Conservation (phyloP, 2,888 invertebrate genomes). For the Teleogryllus oceanicus region DNA sequence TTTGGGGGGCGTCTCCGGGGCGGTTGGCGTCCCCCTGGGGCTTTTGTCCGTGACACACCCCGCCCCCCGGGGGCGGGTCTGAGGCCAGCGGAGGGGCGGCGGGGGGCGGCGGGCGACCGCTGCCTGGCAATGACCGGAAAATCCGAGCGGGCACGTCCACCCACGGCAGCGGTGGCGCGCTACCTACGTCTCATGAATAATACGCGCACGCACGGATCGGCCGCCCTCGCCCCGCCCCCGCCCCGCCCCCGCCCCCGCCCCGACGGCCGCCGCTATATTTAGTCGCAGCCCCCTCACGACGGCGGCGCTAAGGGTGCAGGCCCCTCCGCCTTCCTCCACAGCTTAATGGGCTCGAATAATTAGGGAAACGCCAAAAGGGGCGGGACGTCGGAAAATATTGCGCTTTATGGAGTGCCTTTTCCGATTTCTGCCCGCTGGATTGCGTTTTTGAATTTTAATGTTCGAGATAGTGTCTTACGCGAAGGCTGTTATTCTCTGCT, state of each 20-base stretch:
- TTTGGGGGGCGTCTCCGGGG: too few relatives aligned
- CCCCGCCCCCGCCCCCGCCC: not conserved
- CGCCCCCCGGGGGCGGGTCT: not conserved
- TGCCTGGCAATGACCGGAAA: not conserved
- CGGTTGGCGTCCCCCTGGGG: too few relatives aligned
- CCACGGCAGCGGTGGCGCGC: not conserved
- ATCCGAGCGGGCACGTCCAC: constrained; percentile 18
- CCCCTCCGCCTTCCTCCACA: not conserved
- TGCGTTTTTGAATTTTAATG: too few relatives aligned
- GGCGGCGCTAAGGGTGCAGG: not conserved
- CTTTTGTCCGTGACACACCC: not conserved
- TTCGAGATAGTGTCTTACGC: too few relatives aligned
- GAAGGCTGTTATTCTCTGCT: too few relatives aligned
- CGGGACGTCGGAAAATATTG: too few relatives aligned
- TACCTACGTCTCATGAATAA: not conserved
- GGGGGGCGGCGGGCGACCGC: not conserved
- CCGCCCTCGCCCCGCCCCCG: not conserved
- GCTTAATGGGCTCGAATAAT: not conserved
- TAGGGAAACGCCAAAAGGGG: not conserved
- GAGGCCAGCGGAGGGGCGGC: too few relatives aligned
- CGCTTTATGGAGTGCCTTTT: too few relatives aligned
- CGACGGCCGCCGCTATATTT: not conserved
- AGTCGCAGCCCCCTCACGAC: not conserved
- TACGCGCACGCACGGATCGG: not conserved
- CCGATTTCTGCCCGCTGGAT: too few relatives aligned